Conservation (phyloP, 2,113 vertebrate genomes). For the Fregata magnificens region DNA sequence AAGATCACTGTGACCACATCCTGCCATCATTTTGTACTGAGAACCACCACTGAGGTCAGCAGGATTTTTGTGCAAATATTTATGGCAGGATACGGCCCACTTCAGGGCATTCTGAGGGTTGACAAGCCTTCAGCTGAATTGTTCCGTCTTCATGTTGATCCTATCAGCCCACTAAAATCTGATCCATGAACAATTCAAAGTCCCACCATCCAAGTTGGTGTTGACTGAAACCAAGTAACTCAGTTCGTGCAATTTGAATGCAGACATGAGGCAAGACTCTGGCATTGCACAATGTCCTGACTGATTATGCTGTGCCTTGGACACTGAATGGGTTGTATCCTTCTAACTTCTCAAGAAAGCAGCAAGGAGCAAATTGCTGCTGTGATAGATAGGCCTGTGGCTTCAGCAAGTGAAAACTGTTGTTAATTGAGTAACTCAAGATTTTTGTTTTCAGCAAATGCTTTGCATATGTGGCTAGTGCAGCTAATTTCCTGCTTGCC, state of each 20-base stretch:
- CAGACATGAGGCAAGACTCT: slow-evolving; percentile 6
- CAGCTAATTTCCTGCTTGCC: slow-evolving; percentile 55
- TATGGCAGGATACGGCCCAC: slow-evolving; percentile 71
- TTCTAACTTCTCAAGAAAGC: background rate
- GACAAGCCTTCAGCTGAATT: slow-evolving; percentile 1
- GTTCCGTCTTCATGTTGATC: slow-evolving; percentile 7
- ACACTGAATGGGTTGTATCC: background rate
- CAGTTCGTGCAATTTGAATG: background rate
- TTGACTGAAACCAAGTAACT: background rate
- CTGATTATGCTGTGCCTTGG: background rate
- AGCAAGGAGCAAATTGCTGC: background rate
- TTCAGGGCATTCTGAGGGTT: slow-evolving; percentile 28
- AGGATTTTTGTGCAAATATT: slow-evolving; percentile 68
- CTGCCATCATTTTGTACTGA: slow-evolving; percentile 64
- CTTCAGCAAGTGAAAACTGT: slow-evolving; percentile 24
- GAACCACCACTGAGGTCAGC: slow-evolving; percentile 70
- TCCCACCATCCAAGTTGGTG: background rate
- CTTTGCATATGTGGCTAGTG: slow-evolving; percentile 46
- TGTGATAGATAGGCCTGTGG: background rate
- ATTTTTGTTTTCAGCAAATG: slow-evolving; percentile 50
- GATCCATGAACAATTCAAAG: background rate
- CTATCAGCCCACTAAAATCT: slow-evolving; percentile 8
- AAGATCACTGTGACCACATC: slow-evolving; percentile 68
- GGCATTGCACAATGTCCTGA: slow-evolving; percentile 2
- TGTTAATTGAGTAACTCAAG: slow-evolving; percentile 29